These are phyloP conservation scores for Platygyra sinensis DNA, from an alignment of 64 coral and sea anemone genomes.

Conservation along the genomic window DNA sequence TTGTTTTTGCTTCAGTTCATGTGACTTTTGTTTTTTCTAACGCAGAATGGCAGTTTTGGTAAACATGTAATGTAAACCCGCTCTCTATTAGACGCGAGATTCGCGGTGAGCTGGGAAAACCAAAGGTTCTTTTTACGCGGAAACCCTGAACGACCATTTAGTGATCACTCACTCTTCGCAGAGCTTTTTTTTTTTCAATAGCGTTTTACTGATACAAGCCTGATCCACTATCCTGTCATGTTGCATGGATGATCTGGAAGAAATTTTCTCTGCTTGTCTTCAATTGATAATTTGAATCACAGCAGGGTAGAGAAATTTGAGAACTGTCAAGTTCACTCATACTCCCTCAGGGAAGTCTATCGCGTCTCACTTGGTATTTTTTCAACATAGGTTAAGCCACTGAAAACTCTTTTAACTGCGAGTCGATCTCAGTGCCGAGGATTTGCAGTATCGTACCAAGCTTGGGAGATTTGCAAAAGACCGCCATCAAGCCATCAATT, in stretches of 20 bases:
- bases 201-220: not conserved
- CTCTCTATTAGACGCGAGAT: not conserved
- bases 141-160: not conserved
- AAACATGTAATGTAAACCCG: constrained; percentile 52
- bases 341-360: not conserved
- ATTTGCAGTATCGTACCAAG: not conserved
- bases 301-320: constrained; percentile 37
- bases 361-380: constrained; percentile 12
- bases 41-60: constrained; percentile 28
- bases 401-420: not conserved
- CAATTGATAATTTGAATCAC: constrained; percentile 44
- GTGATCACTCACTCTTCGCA: not conserved
- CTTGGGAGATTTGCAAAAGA: not conserved
- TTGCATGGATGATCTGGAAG: constrained; percentile 19
- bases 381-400: not conserved
- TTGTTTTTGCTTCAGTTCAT: constrained; percentile 13
- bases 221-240: not conserved
- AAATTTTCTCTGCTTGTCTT: constrained; percentile 43
- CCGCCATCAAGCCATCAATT: not conserved
- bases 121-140: not conserved
- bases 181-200: not conserved
- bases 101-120: not conserved
- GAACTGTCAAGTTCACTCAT: not conserved
- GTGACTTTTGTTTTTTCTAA: constrained; percentile 26
- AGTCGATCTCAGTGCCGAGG: not conserved